These are phyloP conservation scores for Carapus acus DNA, from an alignment of 2,797 vertebrate species.

Conservation along the genomic window DNA sequence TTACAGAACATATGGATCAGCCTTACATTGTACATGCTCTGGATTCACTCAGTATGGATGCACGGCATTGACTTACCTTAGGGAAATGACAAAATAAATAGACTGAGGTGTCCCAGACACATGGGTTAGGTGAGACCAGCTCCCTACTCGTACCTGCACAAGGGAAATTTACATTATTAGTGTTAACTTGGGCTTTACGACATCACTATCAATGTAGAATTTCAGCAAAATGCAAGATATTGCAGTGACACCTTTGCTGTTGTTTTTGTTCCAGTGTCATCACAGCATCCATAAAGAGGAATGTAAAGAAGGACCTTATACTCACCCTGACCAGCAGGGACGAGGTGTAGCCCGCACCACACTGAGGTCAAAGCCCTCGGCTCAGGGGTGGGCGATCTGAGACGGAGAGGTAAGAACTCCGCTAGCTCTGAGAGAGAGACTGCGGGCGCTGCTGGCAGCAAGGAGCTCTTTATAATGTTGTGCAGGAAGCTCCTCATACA, in stretches of 20 bases:
- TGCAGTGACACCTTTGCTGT: background rate
- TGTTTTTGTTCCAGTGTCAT: background rate
- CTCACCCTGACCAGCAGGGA: constrained; percentile 85
- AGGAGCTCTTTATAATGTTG: constrained; percentile 73
- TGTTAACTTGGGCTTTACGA: background rate
- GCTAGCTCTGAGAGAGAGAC: constrained; percentile 52
- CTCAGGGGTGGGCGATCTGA: constrained; percentile 42
- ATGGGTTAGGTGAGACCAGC: constrained; percentile 78
- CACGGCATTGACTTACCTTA: constrained; percentile 34
- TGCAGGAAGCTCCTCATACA: constrained; percentile 70
- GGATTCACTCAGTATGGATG: background rate
- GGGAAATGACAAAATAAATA: constrained; percentile 54
- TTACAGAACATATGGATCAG: background rate
- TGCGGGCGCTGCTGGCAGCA: constrained; percentile 35
- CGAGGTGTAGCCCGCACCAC: constrained; percentile 59
- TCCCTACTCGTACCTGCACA: constrained; percentile 79
- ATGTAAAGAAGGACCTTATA: constrained; percentile 4
- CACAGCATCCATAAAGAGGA: background rate
- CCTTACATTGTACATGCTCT: background rate
- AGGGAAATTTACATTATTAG: background rate
- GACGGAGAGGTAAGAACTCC: constrained; percentile 37
- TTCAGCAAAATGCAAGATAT: background rate
- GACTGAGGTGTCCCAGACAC: constrained; percentile 63
- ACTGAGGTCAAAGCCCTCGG: constrained; percentile 50
- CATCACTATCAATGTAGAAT: too few species aligned